A percentile compares a stretch with the other conserved stretches of the same genome.
phyloP scores from a whole-genome alignment of 2,113 vertebrate genomes.

The Rhinichthys klamathensis region DNA sequence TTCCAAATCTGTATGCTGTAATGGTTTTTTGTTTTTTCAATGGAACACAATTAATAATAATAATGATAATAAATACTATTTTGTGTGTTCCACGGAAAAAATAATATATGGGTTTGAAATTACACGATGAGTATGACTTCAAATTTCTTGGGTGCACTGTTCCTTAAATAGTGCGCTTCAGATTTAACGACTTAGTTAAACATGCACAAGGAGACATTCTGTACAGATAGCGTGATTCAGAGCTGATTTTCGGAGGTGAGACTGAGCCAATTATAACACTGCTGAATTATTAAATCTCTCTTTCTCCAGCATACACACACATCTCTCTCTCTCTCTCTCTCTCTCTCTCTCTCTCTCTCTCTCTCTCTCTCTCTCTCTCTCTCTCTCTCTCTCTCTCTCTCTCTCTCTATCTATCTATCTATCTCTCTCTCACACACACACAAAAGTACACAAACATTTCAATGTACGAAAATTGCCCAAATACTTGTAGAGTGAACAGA shows the following conservation, averaged over 20 bases:
- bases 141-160: neutral
- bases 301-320: neutral
- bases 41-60: neutral
- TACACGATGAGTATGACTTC: no score
- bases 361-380: neutral
- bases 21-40: no score
- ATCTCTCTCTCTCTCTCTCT: neutral
- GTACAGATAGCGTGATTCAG: constrained; percentile 29
- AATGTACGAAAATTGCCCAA: neutral
- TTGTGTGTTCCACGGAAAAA: no score
- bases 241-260: constrained; percentile 42
- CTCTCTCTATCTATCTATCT: no score
- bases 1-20: neutral
- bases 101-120: no score
- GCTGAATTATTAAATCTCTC: constrained; percentile 21
- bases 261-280: neutral
- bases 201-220: neutral
- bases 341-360: neutral
- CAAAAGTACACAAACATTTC: neutral
- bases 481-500: constrained; percentile 9
- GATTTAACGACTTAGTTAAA: neutral
- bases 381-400: neutral
- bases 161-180: neutral
- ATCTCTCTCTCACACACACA: neutral
- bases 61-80: no score